Conservation (phyloP, 2,797 vertebrate genomes). For the Halcyon chelicuti region DNA sequence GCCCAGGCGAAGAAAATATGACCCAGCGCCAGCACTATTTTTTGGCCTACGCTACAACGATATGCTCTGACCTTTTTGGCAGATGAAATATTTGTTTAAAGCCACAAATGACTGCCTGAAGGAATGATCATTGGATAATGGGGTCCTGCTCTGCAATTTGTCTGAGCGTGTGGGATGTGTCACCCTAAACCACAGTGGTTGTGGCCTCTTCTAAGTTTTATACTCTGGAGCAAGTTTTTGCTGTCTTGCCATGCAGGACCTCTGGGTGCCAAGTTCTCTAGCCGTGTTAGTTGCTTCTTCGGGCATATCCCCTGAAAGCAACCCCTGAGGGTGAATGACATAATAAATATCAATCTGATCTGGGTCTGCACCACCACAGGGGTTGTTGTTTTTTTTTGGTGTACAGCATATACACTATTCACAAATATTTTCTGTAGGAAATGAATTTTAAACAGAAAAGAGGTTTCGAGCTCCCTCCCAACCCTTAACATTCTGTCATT, state of each 20-base stretch:
- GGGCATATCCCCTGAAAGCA: background rate
- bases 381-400: background rate
- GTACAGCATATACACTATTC: background rate
- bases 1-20: background rate
- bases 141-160: slow-evolving; percentile 16
- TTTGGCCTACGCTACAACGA: background rate
- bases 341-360: background rate
- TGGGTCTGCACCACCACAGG: background rate
- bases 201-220: background rate
- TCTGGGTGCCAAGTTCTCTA: background rate
- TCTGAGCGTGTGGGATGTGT: background rate
- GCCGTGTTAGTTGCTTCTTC: background rate
- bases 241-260: background rate
- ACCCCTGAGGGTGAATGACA: background rate
- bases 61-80: background rate
- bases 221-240: background rate
- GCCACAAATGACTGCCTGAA: slow-evolving; percentile 28
- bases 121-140: background rate
- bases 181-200: background rate
- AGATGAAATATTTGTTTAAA: slow-evolving; percentile 23
- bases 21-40: background rate
- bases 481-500: too few species aligned
- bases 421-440: background rate
- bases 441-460: background rate
- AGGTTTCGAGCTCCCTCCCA: background rate